Evolutionary conservation across 2,888 invertebrate genomes (phyloP).

Genomic region (Campopleginae sp.): DNA sequence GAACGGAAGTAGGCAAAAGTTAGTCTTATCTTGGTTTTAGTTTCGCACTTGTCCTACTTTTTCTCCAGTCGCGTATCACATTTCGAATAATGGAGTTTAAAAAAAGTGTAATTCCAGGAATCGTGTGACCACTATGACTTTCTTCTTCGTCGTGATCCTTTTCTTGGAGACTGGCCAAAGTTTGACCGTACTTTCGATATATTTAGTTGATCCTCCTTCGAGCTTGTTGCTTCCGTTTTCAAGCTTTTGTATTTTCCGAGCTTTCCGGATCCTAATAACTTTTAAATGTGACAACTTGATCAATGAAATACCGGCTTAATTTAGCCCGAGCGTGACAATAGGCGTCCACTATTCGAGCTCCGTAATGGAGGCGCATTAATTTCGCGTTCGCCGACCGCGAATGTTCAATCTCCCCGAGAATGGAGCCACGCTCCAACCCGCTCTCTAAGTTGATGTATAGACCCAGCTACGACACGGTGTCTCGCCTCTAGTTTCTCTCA

Average conservation of each 20-base stretch:
- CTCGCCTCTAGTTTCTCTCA: conserved; percentile 9
- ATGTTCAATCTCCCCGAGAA: conserved; percentile 40
- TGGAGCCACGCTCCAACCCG: neutral
- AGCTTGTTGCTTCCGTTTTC: neutral
- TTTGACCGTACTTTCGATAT: conserved; percentile 15
- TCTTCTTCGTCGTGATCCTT: neutral
- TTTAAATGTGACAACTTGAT: conserved; percentile 35
- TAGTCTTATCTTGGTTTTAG: conserved; percentile 30
- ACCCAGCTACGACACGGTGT: neutral
- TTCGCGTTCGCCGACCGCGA: conserved; percentile 35
- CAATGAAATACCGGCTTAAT: conserved; percentile 20
- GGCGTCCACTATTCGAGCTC: conserved; percentile 13
- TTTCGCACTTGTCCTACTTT: neutral
- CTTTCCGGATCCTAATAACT: conserved; percentile 4
- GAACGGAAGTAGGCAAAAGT: conserved; percentile 31
- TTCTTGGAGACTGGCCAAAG: conserved; percentile 2
- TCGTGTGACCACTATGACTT: conserved; percentile 1
- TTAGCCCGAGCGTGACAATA: conserved; percentile 24
- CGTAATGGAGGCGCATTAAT: conserved; percentile 36
- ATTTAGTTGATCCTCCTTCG: neutral
- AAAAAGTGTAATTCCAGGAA: conserved; percentile 14
- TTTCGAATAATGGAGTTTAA: conserved; percentile 44
- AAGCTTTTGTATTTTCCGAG: neutral
- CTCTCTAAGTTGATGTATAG: conserved; percentile 36
- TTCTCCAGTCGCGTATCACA: conserved; percentile 21